A percentile compares a stretch with the other conserved stretches of the same genome.
These are phyloP conservation scores for Xenus cinereus DNA, from an alignment of 2,113 vertebrate species.

Conservation along the genomic window DNA sequence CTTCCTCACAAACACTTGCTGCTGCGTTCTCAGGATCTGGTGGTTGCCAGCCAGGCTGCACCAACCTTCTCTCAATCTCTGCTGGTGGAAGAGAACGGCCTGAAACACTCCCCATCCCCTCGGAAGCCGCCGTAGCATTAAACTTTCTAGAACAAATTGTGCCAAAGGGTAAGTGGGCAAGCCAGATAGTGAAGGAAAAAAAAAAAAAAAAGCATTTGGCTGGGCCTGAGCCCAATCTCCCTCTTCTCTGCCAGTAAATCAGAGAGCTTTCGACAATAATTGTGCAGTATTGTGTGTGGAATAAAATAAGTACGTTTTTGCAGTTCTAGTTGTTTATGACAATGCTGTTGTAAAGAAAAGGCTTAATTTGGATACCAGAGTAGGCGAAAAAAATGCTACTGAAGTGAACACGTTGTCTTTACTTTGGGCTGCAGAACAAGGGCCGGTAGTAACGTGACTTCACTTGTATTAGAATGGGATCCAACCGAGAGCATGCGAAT, in stretches of 20 bases:
- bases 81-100: background rate
- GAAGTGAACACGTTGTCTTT: background rate
- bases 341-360: background rate
- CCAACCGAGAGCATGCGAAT: background rate
- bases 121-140: background rate
- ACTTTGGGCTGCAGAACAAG: background rate
- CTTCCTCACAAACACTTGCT: background rate
- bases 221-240: background rate
- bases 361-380: background rate
- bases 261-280: conserved; percentile 31
- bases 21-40: background rate
- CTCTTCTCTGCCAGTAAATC: conserved; percentile 17
- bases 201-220: background rate
- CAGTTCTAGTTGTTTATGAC: background rate
- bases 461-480: background rate
- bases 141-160: background rate
- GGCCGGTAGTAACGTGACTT: background rate
- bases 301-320: background rate
- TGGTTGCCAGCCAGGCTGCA: background rate
- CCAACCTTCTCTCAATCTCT: background rate
- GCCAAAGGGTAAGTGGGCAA: background rate
- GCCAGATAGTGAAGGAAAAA: background rate
- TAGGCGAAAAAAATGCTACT: background rate
- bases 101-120: background rate
- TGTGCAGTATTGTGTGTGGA: background rate